phyloP scores from a whole-genome alignment of 1,140 invertebrate species.

The Listronotus bonariensis region DNA sequence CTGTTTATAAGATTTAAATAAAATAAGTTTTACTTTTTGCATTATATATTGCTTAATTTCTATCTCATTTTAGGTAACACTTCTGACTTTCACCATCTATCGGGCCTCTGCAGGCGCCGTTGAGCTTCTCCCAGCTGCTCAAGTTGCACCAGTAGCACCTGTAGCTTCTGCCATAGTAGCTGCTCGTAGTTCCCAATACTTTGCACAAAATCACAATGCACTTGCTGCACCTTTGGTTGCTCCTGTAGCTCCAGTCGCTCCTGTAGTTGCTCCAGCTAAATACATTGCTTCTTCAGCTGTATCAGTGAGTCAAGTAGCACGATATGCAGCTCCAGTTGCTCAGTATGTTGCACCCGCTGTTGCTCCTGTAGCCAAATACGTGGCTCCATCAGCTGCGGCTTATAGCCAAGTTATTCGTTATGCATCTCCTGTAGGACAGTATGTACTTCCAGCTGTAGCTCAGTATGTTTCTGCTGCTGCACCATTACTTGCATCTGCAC shows the following conservation, averaged over 20 bases:
- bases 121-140: conserved; percentile 1
- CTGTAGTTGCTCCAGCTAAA: neutral
- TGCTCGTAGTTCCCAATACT: neutral
- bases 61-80: conserved; percentile 3
- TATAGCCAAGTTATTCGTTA: neutral
- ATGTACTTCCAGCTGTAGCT: neutral
- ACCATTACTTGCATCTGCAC: neutral
- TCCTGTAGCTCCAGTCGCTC: neutral
- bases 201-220: conserved; percentile 4
- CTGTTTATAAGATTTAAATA: too few species aligned
- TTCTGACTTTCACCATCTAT: neutral
- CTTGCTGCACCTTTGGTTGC: neutral
- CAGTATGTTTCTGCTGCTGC: neutral
- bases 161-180: conserved; percentile 4
- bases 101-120: neutral
- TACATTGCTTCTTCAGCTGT: conserved; percentile 1
- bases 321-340: neutral
- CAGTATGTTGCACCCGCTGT: neutral
- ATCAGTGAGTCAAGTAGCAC: conserved; percentile 1
- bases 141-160: conserved; percentile 9
- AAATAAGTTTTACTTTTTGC: too few species aligned
- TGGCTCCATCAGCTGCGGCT: neutral
- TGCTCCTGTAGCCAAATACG: neutral
- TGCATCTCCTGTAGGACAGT: too few species aligned
- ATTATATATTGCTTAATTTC: too few species aligned